phyloP scores from a whole-genome alignment of 1,140 invertebrate genomes.

The Adoxophyes honmai region DNA sequence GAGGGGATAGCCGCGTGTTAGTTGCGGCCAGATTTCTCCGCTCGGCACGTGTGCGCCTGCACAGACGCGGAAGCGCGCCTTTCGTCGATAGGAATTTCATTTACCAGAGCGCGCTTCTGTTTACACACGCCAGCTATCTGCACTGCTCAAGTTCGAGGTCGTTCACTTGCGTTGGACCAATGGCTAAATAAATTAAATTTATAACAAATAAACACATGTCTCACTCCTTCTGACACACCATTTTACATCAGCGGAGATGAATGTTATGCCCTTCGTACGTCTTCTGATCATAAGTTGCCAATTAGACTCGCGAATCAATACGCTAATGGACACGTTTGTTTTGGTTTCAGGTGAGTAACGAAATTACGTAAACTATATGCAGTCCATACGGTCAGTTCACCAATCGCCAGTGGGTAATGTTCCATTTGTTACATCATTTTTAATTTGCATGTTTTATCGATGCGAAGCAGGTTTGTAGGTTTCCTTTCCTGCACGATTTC shows the following conservation, averaged over 20 bases:
- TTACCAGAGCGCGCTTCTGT: constrained; percentile 45
- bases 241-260: neutral
- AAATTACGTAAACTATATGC: constrained; percentile 29
- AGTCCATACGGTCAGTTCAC: neutral
- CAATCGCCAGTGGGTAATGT: constrained; percentile 22
- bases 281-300: constrained; percentile 15
- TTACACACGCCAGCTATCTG: constrained; percentile 47
- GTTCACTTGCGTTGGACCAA: constrained; percentile 35
- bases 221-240: neutral
- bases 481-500: constrained; percentile 12
- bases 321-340: constrained; percentile 36
- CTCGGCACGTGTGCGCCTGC: constrained; percentile 39
- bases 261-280: neutral
- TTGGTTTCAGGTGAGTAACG: constrained; percentile 39
- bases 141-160: constrained; percentile 67
- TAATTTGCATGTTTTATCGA: constrained; percentile 9
- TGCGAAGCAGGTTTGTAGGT: constrained; percentile 2
- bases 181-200: neutral
- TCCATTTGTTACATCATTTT: constrained; percentile 19
- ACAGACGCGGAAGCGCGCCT: constrained; percentile 48
- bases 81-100: constrained; percentile 55
- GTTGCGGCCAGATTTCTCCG: constrained; percentile 39
- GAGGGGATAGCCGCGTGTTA: neutral
- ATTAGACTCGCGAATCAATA: constrained; percentile 28
- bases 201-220: neutral